These are phyloP conservation scores for Microctonus aethiopoides DNA, from an alignment of 2,888 invertebrate genomes.

Conservation along the genomic window DNA sequence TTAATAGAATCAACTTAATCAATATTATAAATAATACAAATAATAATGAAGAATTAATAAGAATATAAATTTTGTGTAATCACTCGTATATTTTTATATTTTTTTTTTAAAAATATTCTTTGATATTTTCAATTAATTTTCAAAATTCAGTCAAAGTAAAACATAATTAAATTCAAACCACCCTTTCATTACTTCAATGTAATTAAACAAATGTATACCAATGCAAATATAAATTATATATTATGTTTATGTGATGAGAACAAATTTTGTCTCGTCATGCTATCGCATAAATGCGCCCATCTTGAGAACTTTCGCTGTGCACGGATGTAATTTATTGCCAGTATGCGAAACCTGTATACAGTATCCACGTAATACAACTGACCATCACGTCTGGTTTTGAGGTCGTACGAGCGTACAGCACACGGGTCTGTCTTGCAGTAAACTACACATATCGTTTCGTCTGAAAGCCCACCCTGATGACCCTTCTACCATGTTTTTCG, in stretches of 20 bases:
- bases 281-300: slow-evolving; percentile 26
- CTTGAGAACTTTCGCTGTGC: slow-evolving; percentile 18
- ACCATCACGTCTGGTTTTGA: slow-evolving; percentile 33
- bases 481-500: not conserved
- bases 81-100: no score
- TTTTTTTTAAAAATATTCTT: no score
- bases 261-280: slow-evolving; percentile 20
- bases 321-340: slow-evolving; percentile 32
- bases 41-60: no score
- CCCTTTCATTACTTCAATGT: not conserved
- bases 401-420: slow-evolving; percentile 27
- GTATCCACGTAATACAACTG: slow-evolving; percentile 29
- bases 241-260: not conserved
- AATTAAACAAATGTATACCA: not conserved
- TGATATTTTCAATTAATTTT: not conserved
- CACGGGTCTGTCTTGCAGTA: slow-evolving; percentile 28
- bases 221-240: not conserved
- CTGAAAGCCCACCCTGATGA: slow-evolving; percentile 14
- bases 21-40: no score
- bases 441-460: slow-evolving; percentile 25
- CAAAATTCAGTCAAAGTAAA: not conserved
- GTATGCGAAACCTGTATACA: slow-evolving; percentile 21
- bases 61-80: no score
- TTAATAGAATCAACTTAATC: no score
- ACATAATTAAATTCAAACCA: not conserved